Percentiles rank a stretch among this genome's conserved stretches.
Conservation (phyloP, 2,888 invertebrate species). For the Isoperla grammatica region DNA sequence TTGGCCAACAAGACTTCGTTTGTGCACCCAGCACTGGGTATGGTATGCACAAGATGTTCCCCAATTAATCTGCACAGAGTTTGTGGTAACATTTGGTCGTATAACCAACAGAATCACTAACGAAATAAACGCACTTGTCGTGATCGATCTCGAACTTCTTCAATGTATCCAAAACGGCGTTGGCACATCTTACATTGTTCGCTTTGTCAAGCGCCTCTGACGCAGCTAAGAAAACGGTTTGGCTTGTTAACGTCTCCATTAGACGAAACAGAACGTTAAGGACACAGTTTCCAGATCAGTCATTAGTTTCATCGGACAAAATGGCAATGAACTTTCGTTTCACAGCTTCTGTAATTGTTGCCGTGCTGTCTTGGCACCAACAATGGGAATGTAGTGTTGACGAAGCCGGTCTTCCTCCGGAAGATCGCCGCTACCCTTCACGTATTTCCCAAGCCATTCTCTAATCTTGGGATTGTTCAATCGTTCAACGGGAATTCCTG, state of each 20-base stretch:
- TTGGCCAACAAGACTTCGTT: conserved; percentile 9
- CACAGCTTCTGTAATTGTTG: conserved; percentile 11
- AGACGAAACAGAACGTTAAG: conserved; percentile 1
- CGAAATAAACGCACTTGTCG: neutral
- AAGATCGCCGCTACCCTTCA: conserved; percentile 12
- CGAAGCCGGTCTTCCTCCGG: conserved; percentile 13
- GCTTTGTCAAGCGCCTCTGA: neutral
- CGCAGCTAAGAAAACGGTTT: neutral
- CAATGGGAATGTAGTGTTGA: conserved; percentile 13
- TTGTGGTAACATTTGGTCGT: conserved; percentile 11
- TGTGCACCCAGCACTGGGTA: conserved; percentile 18
- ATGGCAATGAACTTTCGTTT: neutral
- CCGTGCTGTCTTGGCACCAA: neutral
- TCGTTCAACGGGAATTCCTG: neutral
- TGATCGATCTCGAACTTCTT: conserved; percentile 3
- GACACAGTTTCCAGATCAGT: conserved; percentile 18
- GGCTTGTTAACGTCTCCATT: neutral
- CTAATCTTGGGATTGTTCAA: neutral
- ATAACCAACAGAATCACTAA: conserved; percentile 14
- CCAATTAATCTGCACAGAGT: neutral
- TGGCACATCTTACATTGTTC: neutral
- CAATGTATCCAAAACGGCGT: conserved; percentile 8
- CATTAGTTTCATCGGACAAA: conserved; percentile 21
- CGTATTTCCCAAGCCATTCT: neutral
- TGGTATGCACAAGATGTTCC: neutral